Conservation (phyloP, 2,797 vertebrate species). For the Champsocephalus esox region DNA sequence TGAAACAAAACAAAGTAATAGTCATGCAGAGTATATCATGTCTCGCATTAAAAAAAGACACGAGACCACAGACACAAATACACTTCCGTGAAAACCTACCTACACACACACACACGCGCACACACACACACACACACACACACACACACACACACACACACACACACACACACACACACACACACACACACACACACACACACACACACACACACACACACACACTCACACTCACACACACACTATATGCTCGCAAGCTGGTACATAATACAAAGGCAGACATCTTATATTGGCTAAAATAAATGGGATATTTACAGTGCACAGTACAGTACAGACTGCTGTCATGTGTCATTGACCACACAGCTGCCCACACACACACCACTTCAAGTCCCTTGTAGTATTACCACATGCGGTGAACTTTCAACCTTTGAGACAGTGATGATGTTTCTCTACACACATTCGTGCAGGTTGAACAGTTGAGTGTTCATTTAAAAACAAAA, state of each 20-base stretch:
- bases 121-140: neutral
- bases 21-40: slow-evolving; percentile 4
- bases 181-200: neutral
- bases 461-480: neutral
- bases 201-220: neutral
- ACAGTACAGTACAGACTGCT: slow-evolving; percentile 23
- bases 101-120: neutral
- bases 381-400: slow-evolving; percentile 10
- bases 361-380: neutral
- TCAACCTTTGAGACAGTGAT: slow-evolving; percentile 5
- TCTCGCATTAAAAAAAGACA: slow-evolving; percentile 13
- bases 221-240: neutral
- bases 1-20: slow-evolving; percentile 16
- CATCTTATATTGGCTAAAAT: slow-evolving; percentile 26
- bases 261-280: slow-evolving; percentile 5
- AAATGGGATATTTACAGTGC: slow-evolving; percentile 27
- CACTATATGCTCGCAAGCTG: neutral
- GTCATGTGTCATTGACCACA: slow-evolving; percentile 61
- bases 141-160: neutral
- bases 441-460: slow-evolving; percentile 2
- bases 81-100: slow-evolving; percentile 10
- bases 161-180: slow-evolving; percentile 1
- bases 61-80: neutral
- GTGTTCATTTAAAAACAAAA: neutral
- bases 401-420: slow-evolving; percentile 13